Base-by-base conservation (phyloP, 2,113 vertebrate genomes). In the Vulpes ferrilata region DNA sequence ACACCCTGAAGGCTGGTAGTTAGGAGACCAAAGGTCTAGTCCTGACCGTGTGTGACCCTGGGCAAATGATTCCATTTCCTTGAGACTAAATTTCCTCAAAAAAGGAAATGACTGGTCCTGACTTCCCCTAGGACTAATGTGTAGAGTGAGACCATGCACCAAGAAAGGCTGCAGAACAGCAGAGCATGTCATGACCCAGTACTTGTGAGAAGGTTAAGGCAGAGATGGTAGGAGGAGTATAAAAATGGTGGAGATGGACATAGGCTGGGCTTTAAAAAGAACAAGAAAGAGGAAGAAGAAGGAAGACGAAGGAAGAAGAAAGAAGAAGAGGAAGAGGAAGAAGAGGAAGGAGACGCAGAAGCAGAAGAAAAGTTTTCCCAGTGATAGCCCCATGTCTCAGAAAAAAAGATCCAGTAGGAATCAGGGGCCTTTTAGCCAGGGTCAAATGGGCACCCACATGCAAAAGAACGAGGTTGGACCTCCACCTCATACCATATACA, bases 61-160 rank as follows among this genome's bases (percentile, higher is more conserved):
- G 82, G 38, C 23, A 67, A 90, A 73, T 81, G 38, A 57, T n/a
- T 93, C 13, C 25, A 71, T 35, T 88, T 81, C 64, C n/a, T 12
- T 25, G 48, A 25, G 53, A 85, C 84, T 93, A 59, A 15, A 32
- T 90, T 92, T 93, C 76, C 83, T 90, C 38, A 87, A 78, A 83
- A 82, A n/a, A 74, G 38, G n/a, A 94, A 90, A 78, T 11, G 23
- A 85, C 1, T 43, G 59, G 30, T 15, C 22, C 11, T 65, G 23
- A 48, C 17, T 43, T 83, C 9, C 57, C 11, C 30, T 19, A 69
- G 59, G 59, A 78, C 16, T 23, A 20, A 19, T 15, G 11, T 13
- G 51, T 57, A 35, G 32, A 23, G 23, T 57, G n/a, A 20, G 35
- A 53, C 59, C 5, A 35, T 0, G 11, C 3, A 62, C 55, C 87